Evolutionary conservation across 2,113 vertebrate genomes (phyloP).

Genomic region (Tragelaphus strepsiceros): DNA sequence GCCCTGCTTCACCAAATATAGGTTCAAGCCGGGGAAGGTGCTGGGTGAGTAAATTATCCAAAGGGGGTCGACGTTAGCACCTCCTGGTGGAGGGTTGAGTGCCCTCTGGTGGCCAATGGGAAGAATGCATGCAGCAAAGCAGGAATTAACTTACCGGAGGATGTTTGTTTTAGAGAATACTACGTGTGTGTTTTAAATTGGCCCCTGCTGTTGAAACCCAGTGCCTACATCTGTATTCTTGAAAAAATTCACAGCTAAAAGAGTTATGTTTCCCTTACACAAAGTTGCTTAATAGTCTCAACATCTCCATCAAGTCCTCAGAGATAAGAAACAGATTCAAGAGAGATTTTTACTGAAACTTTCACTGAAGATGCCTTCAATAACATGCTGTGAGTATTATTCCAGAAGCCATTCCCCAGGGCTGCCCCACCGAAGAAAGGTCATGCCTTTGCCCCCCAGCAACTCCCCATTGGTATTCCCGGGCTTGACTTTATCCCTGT

Average conservation of each 20-base stretch:
- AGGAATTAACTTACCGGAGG: background rate
- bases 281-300: background rate
- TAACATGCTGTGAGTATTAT: rapidly evolving
- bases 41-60: rapidly evolving
- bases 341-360: background rate
- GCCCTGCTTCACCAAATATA: no score
- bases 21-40: background rate
- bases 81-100: background rate
- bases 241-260: background rate
- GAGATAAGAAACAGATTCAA: background rate
- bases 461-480: rapidly evolving
- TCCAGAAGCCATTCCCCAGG: background rate
- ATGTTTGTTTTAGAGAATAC: background rate
- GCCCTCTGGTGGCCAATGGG: slow-evolving; percentile 50
- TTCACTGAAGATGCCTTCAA: background rate
- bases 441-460: background rate
- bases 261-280: background rate
- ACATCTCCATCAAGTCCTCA: background rate
- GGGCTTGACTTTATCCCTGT: background rate
- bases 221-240: background rate
- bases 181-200: background rate
- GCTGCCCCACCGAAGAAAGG: background rate
- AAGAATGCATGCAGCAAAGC: slow-evolving; percentile 28
- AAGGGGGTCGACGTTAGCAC: rapidly evolving
- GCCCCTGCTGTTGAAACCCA: background rate